Base-by-base conservation (phyloP, 2,888 invertebrate genomes). In the Litoditis marina region DNA sequence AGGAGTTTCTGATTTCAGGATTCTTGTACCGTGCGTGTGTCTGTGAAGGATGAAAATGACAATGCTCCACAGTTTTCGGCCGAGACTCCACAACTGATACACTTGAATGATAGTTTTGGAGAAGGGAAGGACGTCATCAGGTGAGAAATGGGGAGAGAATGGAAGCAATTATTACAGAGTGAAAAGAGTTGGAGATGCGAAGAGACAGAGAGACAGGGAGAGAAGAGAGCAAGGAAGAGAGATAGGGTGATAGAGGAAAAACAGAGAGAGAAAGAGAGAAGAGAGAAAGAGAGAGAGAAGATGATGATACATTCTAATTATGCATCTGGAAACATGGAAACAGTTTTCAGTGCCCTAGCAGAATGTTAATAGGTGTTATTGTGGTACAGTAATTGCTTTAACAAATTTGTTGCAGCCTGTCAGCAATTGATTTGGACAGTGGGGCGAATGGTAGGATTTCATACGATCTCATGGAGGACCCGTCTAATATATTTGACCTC, bases 11-110 rank as follows among this genome's bases (percentile, higher is more conserved):
- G n/a, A 22, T 54, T 66, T 47, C 46, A 73, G 74, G 79, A 79
- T 59, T 69, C 75, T 7, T 79, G 79, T 54, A 79, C 78, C 13
- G 69, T 78, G n/a, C 68, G 90, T 76, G 89, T 92, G 44, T 88
- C 89, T 0, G 88, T 91, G 5, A 85, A 88, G 19, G 92, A 92
- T 78, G 88, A 89, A 25, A 92, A 92, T 79, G 92, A 92, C 83
- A 92, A 91, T 81, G 85, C 88, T 0, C 91, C 91, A 0, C 86
- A 56, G 25, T 78, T 72, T 55, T 56, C 66, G 44, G 27, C 60
- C 0, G n/a, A 52, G 2, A 65, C 69, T 4, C 66, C 71, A 0
- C 47, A 52, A 8, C 28, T 57, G 13, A 8, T 69, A 2, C n/a
- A 19, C 1, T 50, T 72, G 16, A 58, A 56, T 25, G 57, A 59